phyloP scores from a whole-genome alignment of 1,140 invertebrate species.

The Leptinotarsa defecta region DNA sequence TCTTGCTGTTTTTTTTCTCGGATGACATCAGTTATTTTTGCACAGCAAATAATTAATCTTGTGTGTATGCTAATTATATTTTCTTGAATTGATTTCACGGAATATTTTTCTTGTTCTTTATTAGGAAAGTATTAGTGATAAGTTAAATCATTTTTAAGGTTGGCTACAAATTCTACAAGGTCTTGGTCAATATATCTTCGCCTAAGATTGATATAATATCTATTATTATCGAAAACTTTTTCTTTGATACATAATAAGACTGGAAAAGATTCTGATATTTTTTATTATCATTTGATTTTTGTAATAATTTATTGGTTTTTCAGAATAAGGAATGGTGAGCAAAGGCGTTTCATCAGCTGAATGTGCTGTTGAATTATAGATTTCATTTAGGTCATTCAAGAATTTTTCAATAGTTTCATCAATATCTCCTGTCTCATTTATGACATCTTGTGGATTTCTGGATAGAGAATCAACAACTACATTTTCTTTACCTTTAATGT shows the following conservation, averaged over 20 bases:
- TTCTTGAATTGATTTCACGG: background rate
- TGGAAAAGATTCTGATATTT: background rate
- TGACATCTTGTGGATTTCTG: background rate
- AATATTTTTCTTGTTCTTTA: background rate
- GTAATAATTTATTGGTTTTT: conserved; percentile 19
- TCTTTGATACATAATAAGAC: background rate
- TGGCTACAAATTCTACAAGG: background rate
- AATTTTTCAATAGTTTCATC: background rate
- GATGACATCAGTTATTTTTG: background rate
- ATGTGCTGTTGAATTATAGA: background rate
- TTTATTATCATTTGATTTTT: conserved; percentile 28
- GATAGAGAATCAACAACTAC: background rate
- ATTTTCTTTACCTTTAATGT: background rate
- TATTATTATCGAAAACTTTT: background rate
- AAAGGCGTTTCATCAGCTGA: conserved; percentile 5
- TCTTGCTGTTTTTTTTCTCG: background rate
- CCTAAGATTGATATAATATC: background rate
- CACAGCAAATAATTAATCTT: background rate
- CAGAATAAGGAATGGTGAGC: background rate
- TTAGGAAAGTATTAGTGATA: background rate
- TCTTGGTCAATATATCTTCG: background rate
- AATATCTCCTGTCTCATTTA: background rate
- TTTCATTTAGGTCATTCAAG: background rate
- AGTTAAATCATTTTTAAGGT: background rate
- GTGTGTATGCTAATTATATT: no score